phyloP scores from a whole-genome alignment of 2,797 vertebrate genomes.

The Galagoides demidoff region DNA sequence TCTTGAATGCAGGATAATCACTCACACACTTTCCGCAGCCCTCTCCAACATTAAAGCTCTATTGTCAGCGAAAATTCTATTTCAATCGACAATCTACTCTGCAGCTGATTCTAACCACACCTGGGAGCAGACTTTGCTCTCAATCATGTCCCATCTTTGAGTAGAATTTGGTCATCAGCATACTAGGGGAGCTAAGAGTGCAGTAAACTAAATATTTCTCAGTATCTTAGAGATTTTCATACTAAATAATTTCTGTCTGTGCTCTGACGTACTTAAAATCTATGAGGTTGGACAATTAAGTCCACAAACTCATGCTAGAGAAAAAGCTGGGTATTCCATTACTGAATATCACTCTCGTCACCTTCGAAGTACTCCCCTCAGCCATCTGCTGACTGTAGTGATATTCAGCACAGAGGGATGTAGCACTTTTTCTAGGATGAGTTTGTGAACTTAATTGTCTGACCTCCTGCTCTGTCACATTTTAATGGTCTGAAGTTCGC shows the following conservation, averaged over 20 bases:
- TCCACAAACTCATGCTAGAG: no score
- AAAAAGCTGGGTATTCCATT: no score
- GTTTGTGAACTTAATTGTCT: no score
- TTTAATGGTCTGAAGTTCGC: not conserved
- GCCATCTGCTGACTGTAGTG: no score
- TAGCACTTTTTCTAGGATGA: no score
- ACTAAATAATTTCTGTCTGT: not conserved
- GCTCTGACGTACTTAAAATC: not conserved
- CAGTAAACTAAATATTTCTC: not conserved
- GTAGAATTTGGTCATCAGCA: not conserved
- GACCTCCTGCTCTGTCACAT: not conserved
- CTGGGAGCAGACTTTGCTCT: not conserved
- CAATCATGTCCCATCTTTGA: no score
- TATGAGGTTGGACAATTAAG: not conserved
- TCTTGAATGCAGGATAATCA: not conserved
- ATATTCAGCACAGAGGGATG: no score
- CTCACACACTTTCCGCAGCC: no score
- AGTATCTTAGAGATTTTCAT: not conserved
- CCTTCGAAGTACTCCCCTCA: no score
- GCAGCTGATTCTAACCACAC: fast-evolving
- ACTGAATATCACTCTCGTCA: no score
- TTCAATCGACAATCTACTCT: not conserved
- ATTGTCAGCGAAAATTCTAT: no score
- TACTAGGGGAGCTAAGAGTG: not conserved
- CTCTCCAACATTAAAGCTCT: not conserved